Conservation (phyloP, 2,888 invertebrate species). For the Notodonta dromedarius region DNA sequence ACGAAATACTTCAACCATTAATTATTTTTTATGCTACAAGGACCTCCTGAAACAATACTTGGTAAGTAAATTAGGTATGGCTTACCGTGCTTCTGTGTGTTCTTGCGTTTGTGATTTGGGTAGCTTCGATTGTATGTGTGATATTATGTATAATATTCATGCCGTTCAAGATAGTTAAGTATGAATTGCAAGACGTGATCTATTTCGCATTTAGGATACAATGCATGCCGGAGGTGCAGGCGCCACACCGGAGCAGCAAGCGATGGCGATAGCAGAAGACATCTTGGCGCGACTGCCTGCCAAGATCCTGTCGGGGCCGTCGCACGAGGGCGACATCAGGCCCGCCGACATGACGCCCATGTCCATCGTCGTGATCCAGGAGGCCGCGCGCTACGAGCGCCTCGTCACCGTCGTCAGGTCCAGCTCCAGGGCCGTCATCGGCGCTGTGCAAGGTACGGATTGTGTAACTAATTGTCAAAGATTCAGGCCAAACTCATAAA, state of each 20-base stretch:
- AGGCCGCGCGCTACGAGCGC: conserved; percentile 91
- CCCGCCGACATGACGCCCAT: conserved; percentile 92
- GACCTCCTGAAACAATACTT: conserved; percentile 74
- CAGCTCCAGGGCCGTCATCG: conserved; percentile 91
- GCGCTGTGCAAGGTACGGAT: conserved; percentile 92
- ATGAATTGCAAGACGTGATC: neutral
- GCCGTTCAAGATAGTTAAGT: too few relatives aligned
- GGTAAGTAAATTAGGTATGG: conserved; percentile 57
- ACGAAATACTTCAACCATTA: conserved; percentile 25
- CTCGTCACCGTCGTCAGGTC: conserved; percentile 89
- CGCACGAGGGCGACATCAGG: conserved; percentile 88
- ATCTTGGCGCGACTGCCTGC: conserved; percentile 90
- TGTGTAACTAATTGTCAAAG: too few relatives aligned
- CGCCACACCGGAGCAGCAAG: conserved; percentile 91
- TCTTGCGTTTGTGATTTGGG: neutral
- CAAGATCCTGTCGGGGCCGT: conserved; percentile 86
- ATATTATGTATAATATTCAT: too few relatives aligned
- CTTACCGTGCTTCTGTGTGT: conserved; percentile 9
- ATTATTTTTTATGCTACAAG: conserved; percentile 65
- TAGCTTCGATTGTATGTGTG: neutral
- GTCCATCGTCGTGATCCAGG: conserved; percentile 96
- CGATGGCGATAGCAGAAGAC: conserved; percentile 91
- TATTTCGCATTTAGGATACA: conserved; percentile 81
- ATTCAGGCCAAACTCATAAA: too few relatives aligned
- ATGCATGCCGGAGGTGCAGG: conserved; percentile 84